Conservation (phyloP, 1,140 invertebrate genomes). For the Aphaenogaster floridana region DNA sequence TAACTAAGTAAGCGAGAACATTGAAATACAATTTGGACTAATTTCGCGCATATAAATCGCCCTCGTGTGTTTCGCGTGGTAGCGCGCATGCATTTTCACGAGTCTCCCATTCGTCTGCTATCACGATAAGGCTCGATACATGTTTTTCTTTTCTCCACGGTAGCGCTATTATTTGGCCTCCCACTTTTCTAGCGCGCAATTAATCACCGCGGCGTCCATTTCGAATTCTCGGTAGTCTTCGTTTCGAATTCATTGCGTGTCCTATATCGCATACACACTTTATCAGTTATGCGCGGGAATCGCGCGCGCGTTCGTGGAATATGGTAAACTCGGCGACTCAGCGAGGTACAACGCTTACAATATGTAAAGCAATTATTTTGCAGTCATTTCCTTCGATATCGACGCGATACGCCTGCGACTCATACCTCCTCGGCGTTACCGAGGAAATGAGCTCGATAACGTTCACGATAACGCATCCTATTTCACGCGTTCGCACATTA, state of each 20-base stretch:
- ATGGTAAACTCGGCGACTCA: conserved; percentile 42
- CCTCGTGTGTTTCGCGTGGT: not conserved
- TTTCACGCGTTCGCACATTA: conserved; percentile 58
- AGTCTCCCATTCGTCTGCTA: not conserved
- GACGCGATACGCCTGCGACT: conserved; percentile 10
- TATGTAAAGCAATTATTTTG: conserved; percentile 52
- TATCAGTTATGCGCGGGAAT: conserved; percentile 37
- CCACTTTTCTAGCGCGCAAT: conserved; percentile 44
- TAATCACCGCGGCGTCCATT: conserved; percentile 63
- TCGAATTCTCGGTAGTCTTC: conserved; percentile 50
- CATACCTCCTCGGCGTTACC: conserved; percentile 36
- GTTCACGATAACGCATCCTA: conserved; percentile 56
- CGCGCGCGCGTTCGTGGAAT: conserved; percentile 44
- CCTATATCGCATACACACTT: conserved; percentile 29
- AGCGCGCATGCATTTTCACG: conserved; percentile 7
- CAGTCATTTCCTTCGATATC: conserved; percentile 54
- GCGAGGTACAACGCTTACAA: conserved; percentile 16
- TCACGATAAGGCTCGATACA: conserved; percentile 9
- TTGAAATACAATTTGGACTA: conserved; percentile 6
- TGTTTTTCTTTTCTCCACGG: not conserved
- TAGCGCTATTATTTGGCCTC: conserved; percentile 42
- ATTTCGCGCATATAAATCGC: conserved; percentile 23
- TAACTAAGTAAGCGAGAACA: not conserved
- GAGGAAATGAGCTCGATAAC: conserved; percentile 70
- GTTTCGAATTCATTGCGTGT: conserved; percentile 51